phyloP scores from a whole-genome alignment of 2,113 vertebrate species.

The Macrotus californicus region DNA sequence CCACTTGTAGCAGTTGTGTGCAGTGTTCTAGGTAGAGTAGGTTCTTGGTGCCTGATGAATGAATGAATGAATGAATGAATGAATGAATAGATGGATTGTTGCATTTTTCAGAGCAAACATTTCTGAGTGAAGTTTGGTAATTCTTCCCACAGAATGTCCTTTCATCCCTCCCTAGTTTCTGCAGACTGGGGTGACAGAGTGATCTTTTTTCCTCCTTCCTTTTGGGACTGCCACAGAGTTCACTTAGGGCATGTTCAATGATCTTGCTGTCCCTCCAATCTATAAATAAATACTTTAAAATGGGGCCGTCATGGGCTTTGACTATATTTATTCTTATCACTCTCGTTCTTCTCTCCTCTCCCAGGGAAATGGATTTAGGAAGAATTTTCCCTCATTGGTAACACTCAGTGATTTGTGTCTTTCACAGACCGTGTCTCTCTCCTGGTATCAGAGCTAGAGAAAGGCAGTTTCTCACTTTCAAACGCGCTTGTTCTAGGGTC shows the following conservation, averaged over 20 bases:
- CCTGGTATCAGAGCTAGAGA: not conserved
- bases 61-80: not conserved
- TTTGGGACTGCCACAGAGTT: not conserved
- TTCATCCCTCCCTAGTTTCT: not conserved
- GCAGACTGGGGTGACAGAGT: not conserved
- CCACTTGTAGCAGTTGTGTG: not conserved
- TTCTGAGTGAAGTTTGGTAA: not conserved
- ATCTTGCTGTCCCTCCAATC: not conserved
- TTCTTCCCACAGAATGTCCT: not conserved
- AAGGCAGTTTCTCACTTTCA: not conserved
- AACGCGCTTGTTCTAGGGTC: not conserved
- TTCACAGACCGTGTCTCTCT: not conserved
- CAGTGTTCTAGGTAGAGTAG: not conserved
- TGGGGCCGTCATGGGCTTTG: not conserved
- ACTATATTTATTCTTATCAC: not conserved
- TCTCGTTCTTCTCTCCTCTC: not conserved
- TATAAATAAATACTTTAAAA: not conserved
- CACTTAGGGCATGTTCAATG: not conserved
- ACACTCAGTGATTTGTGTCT: not conserved
- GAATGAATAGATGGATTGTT: not conserved
- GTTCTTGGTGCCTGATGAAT: not conserved
- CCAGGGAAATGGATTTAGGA: slow-evolving; percentile 3
- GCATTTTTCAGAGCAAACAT: not conserved
- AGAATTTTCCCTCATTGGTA: not conserved
- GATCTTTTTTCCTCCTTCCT: not conserved